Conservation (phyloP, 2,888 invertebrate genomes). For the Aporophyla lueneburgensis region DNA sequence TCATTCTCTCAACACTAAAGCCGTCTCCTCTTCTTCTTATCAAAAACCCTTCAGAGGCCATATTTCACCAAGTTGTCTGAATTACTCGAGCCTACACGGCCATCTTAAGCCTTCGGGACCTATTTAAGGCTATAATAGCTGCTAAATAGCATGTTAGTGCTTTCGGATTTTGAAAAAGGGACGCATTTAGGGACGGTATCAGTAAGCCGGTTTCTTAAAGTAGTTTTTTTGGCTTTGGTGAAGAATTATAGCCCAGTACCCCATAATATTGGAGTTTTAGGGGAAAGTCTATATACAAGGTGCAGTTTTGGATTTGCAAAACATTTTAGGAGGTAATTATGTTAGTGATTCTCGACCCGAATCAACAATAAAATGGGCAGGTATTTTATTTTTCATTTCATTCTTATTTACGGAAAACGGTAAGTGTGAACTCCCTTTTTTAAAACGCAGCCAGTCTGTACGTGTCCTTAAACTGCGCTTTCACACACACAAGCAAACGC, state of each 20-base stretch:
- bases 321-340: too few relatives aligned
- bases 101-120: slow-evolving; percentile 60
- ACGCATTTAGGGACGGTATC: slow-evolving; percentile 6
- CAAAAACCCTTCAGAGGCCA: slow-evolving; percentile 40
- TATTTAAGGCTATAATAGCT: slow-evolving; percentile 53
- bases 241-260: background rate
- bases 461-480: too few relatives aligned
- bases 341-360: too few relatives aligned
- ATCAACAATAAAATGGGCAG: too few relatives aligned
- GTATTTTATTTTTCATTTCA: too few relatives aligned
- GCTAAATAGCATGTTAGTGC: slow-evolving; percentile 56
- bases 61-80: slow-evolving; percentile 49
- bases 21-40: slow-evolving; percentile 12
- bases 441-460: too few relatives aligned
- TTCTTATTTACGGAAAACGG: too few relatives aligned
- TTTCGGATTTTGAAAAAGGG: slow-evolving; percentile 47
- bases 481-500: too few relatives aligned
- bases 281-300: too few relatives aligned
- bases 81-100: slow-evolving; percentile 37
- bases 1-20: background rate
- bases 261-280: too few relatives aligned
- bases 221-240: slow-evolving; percentile 4
- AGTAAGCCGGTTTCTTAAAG: slow-evolving; percentile 2
- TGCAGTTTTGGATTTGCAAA: too few relatives aligned
- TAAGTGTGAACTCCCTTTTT: too few relatives aligned